Conservation (phyloP, 2,113 vertebrate genomes). For the Thunnus maccoyii region DNA sequence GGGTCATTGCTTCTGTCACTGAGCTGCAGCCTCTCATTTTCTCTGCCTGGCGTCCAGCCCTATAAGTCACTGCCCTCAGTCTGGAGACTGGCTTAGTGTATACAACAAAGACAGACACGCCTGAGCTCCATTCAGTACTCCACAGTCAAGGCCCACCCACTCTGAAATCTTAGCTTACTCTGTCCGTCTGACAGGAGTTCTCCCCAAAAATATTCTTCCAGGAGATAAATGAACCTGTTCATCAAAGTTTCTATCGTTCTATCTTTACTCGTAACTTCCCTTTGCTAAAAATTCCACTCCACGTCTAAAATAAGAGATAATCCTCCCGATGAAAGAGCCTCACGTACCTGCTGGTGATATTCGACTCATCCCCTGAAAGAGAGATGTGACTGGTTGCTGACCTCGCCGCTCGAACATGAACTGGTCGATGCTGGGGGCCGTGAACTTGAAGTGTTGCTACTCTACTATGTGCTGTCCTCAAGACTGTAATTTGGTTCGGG, state of each 20-base stretch:
- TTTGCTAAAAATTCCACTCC: neutral
- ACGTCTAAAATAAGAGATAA: neutral
- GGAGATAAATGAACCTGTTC: conserved; percentile 3
- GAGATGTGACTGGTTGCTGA: conserved; percentile 28
- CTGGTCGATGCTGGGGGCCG: conserved; percentile 1
- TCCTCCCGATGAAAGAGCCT: neutral
- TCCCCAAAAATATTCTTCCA: neutral
- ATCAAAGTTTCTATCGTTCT: neutral
- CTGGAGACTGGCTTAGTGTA: conserved; percentile 50
- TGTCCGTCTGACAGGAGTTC: conserved; percentile 27
- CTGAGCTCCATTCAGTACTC: conserved; percentile 53
- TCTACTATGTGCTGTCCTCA: neutral
- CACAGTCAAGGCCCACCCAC: conserved; percentile 50
- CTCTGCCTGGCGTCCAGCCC: conserved; percentile 61
- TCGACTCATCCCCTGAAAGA: conserved; percentile 18
- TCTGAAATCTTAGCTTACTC: conserved; percentile 1
- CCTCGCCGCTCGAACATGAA: conserved; percentile 28
- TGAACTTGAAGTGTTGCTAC: neutral
- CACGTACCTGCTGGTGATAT: neutral
- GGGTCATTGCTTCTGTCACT: conserved; percentile 71
- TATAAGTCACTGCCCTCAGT: conserved; percentile 60
- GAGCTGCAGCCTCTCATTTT: conserved; percentile 71
- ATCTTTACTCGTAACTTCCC: neutral
- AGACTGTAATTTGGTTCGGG: conserved; percentile 9
- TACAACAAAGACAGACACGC: conserved; percentile 59